Percentiles rank a stretch among this genome's conserved stretches.
Conservation (phyloP, 2,888 invertebrate species). For the Lasius platythorax region DNA sequence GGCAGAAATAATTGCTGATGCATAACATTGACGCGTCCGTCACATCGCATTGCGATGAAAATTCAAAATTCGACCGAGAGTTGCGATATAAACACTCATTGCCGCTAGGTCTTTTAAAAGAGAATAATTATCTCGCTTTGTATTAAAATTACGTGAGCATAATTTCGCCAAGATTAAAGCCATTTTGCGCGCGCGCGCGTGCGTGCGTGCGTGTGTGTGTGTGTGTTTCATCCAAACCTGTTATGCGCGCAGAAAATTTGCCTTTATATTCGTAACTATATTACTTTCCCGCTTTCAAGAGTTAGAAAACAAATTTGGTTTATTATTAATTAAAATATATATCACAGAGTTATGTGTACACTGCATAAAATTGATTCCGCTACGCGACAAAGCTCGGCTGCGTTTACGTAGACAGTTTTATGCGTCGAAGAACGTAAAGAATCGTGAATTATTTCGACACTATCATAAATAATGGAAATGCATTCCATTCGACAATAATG, state of each 20-base stretch:
- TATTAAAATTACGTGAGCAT: conserved; percentile 28
- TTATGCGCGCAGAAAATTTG: not conserved
- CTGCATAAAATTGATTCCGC: conserved; percentile 14
- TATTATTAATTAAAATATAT: conserved; percentile 21
- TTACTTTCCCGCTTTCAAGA: not conserved
- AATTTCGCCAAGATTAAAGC: conserved; percentile 32
- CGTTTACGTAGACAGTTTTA: conserved; percentile 16
- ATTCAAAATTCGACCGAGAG: conserved; percentile 23
- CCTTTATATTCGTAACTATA: not conserved
- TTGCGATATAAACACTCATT: not conserved
- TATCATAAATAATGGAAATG: conserved; percentile 33
- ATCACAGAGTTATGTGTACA: not conserved
- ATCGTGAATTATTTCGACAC: conserved; percentile 35
- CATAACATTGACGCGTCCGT: conserved; percentile 43
- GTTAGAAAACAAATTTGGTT: conserved; percentile 17
- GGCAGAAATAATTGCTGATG: conserved; percentile 58
- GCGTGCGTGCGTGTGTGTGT: not conserved
- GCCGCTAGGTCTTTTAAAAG: conserved; percentile 13
- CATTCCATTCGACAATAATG: conserved; percentile 37
- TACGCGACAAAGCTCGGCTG: not conserved
- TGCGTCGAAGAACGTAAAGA: conserved; percentile 9
- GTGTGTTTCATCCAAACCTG: not conserved
- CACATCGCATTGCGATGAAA: not conserved
- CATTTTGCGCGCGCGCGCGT: not conserved
- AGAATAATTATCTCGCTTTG: conserved; percentile 25